Evolutionary conservation across 2,113 vertebrate species (phyloP).

Genomic region (Siphamia tubifer): DNA sequence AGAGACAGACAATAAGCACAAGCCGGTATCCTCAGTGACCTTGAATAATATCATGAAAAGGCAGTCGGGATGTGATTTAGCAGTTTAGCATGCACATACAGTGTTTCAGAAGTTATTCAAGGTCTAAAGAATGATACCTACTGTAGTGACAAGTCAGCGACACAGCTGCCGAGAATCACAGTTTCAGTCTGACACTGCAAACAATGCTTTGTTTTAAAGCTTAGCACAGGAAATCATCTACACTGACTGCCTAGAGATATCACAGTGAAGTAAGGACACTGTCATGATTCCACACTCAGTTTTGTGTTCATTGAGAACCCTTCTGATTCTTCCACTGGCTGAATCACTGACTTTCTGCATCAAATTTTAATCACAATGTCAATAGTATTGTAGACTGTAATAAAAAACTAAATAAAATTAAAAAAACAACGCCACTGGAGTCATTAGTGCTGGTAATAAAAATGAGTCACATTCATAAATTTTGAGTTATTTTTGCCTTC

Average conservation of each 20-base stretch:
- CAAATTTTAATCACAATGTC: background rate
- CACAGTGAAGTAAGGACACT: slow-evolving; percentile 22
- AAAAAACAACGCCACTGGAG: too few species aligned
- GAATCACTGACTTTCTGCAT: too few species aligned
- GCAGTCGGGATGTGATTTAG: background rate
- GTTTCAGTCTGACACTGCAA: slow-evolving; percentile 30
- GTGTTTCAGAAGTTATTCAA: slow-evolving; percentile 2
- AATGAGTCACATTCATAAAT: background rate
- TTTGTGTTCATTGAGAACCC: background rate
- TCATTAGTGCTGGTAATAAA: background rate
- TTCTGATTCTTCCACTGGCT: background rate
- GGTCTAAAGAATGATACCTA: slow-evolving; percentile 2
- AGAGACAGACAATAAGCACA: too few species aligned
- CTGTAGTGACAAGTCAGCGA: background rate
- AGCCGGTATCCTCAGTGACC: background rate
- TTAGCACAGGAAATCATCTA: slow-evolving; percentile 38
- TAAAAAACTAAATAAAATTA: too few species aligned
- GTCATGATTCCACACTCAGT: background rate
- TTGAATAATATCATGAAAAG: background rate
- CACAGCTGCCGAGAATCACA: slow-evolving; percentile 25
- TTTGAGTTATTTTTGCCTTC: background rate
- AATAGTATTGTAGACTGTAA: too few species aligned
- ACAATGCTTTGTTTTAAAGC: slow-evolving; percentile 41
- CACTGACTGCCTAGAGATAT: slow-evolving; percentile 16
- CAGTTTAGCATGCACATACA: background rate